Evolutionary conservation across 2,888 invertebrate species (phyloP), one percentile per base, ranked within the genome.

Genomic region (Siphonodentalium dalli): DNA sequence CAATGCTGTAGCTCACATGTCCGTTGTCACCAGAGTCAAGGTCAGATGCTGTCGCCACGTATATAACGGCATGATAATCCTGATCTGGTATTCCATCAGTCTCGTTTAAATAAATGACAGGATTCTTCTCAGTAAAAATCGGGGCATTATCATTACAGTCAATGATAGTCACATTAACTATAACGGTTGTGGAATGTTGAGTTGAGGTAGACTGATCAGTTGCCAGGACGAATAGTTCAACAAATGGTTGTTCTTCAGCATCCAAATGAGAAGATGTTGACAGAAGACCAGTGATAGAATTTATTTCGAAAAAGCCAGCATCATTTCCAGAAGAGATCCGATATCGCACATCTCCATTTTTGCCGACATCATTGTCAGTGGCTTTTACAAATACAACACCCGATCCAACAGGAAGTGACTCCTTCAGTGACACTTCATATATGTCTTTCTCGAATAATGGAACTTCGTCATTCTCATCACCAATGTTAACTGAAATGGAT

Each of bases 101-200:
- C 82, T 97, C 97, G 66, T 90, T 88, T 33, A 96, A 85, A 72
- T 85, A 86, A 6, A 93, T 89, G 54, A 60, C 61, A 13, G 69
- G 63, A 21, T 55, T 57, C 46, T 61, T 62, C 38, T 66, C 60
- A 7, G 66, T 62, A 79, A 96, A 96, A 44, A 90, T 85, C 0
- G 96, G 96, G 73, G 93, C 90, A 81, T 96, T 95, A 81, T 97
- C 96, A 82, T 98, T 97, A 47, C 91, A 90, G 82, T 96, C 96
- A 47, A 90, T 84, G 3, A 97, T 88, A 72, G 89, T 88, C 44
- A 97, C 88, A 83, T 91, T 90, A 0, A 97, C 91, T 31, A 69
- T 68, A 9, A 79, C 68, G 83, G 92, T 92, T 4, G 92, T 92
- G 77, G 92, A 91, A 71, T 91, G 90, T 42, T 92, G 85, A 13